Conservation (phyloP, 2,888 invertebrate genomes). For the Micoletzkya japonica region DNA sequence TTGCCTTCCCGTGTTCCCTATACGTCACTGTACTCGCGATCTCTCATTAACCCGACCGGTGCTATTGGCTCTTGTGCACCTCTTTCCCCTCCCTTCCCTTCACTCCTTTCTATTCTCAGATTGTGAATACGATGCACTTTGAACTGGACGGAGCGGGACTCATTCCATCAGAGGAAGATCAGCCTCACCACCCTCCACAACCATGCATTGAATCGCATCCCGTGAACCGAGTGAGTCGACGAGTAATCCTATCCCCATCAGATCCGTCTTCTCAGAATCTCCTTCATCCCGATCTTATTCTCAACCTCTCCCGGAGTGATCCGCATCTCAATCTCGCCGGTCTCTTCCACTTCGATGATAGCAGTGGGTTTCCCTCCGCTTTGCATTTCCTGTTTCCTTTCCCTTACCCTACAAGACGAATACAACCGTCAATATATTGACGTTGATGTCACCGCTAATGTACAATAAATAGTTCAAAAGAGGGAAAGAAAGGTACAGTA, state of each 20-base stretch:
- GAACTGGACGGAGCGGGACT: constrained; percentile 18
- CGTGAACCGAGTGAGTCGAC: constrained; percentile 7
- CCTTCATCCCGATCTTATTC: background rate
- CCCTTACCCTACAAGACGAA: too few species aligned
- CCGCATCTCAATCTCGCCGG: constrained; percentile 25
- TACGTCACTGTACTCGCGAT: background rate
- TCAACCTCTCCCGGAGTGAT: constrained; percentile 10
- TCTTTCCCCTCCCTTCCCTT: background rate
- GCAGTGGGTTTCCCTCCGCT: too few species aligned
- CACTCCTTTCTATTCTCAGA: background rate
- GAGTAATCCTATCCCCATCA: background rate
- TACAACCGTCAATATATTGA: too few species aligned
- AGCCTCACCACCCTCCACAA: constrained; percentile 24
- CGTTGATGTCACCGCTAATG: too few species aligned
- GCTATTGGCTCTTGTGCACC: too few species aligned
- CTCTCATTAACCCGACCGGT: background rate
- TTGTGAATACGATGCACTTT: constrained; percentile 27
- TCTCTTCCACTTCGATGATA: constrained; percentile 6
- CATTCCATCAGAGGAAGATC: constrained; percentile 23
- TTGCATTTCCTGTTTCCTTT: too few species aligned
- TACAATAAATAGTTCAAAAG: too few species aligned
- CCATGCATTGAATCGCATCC: constrained; percentile 3
- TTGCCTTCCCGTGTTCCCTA: too few species aligned
- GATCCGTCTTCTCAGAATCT: background rate
- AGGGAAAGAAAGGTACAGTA: too few species aligned